Conservation (phyloP, 2,113 vertebrate species). For the Mesoclemmys tuberculata region DNA sequence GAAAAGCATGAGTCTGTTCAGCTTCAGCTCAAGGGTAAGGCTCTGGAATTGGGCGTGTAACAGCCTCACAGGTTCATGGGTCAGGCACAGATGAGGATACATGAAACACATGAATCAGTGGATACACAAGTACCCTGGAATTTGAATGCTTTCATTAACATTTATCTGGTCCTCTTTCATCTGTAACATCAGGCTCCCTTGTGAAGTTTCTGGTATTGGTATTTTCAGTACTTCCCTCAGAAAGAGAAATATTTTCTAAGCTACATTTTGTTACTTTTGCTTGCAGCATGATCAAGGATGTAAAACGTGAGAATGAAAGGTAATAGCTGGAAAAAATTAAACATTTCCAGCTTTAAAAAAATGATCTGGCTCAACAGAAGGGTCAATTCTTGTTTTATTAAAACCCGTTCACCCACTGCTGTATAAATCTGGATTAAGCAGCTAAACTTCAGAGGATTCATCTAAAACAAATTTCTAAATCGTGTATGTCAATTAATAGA, state of each 20-base stretch:
- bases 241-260: not conserved
- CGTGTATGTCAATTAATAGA: not conserved
- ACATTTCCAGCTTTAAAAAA: not conserved
- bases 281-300: not conserved
- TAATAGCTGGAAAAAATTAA: not conserved
- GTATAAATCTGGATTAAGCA: not conserved
- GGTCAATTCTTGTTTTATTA: not conserved
- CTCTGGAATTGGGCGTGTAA: not conserved
- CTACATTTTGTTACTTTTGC: not conserved
- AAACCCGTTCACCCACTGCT: not conserved
- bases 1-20: not conserved
- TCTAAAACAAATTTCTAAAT: not conserved
- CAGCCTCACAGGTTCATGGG: not conserved
- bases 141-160: not conserved
- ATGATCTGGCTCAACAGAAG: not conserved
- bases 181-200: not conserved
- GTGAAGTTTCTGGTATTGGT: not conserved
- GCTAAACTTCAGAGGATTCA: not conserved
- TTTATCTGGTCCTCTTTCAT: not conserved
- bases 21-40: not conserved
- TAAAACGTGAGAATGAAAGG: not conserved
- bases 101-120: not conserved
- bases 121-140: accelerated
- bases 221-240: not conserved
- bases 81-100: not conserved